Evolutionary conservation across 2,797 vertebrate genomes (phyloP), one percentile per base, ranked within the genome.

Genomic region (Rhinatrema bivittatum): DNA sequence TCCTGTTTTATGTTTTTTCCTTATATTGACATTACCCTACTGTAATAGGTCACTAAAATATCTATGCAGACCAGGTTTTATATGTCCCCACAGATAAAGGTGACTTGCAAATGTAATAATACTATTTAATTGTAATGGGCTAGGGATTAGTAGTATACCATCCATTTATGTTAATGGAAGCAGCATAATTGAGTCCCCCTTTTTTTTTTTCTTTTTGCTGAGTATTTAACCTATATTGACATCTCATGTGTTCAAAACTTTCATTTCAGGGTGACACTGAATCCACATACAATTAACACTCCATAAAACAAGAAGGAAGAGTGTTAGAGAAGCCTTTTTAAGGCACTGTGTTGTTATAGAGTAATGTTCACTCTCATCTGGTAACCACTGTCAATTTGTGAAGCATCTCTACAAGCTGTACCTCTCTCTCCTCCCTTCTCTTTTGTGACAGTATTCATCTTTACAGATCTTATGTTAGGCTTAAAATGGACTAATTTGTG

Each of bases 261-360:
- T 54, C 60, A 68, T 74, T 72, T 65, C 57, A 41, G 44, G 37
- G 60, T 60, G 68, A 65, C 68, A 70, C 72, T 70, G 60, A 70
- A 55, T 54, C 48, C 55, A 46, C 63, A 36, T 40, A 4, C 66
- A 70, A 70, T 54, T 67, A 68, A 36, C 36, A 53, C 37, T 14
- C 12, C 54, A 38, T n/a, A 62, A 7, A 38, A 59, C 57, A 50
- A 48, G 40, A 23, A 32, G 29, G 3, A 23, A 47, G 17, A 62
- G 36, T 6, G 21, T 52, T 52, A 43, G 39, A 38, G 50, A 45
- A 44, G 27, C 25, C 22, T 57, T 53, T 56, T n/a, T 12, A 25
- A 62, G 49, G 5, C 14, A 28, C 13, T 16, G 9, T 50, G 33
- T 44, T 46, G 35, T 12, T 46, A 4, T 9, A 12, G 6, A 10